These are phyloP conservation scores for Pocillopora verrucosa DNA, from an alignment of 64 coral and sea anemone genomes.

Conservation along the genomic window DNA sequence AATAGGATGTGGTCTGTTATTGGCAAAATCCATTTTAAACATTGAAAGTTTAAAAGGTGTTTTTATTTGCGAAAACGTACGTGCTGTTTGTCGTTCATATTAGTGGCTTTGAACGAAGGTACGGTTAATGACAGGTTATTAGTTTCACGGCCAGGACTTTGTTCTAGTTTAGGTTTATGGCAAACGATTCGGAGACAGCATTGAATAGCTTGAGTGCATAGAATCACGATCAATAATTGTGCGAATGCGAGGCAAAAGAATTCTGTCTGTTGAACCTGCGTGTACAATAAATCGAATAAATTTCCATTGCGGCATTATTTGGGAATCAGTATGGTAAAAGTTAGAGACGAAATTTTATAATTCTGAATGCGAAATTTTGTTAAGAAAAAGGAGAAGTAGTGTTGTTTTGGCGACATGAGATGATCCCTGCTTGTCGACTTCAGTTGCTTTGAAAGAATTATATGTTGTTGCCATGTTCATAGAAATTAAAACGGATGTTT, in stretches of 20 bases:
- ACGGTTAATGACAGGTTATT: background rate
- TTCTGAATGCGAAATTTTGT: background rate
- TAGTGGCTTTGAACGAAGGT: background rate
- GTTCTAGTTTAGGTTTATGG: background rate
- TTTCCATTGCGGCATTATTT: too few species aligned
- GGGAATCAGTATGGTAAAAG: too few species aligned
- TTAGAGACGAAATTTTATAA: too few species aligned
- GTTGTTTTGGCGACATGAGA: background rate
- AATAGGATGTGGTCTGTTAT: background rate
- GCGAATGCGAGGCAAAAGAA: too few species aligned
- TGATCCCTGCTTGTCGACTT: background rate
- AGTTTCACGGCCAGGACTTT: background rate
- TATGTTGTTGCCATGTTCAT: background rate
- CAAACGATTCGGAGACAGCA: background rate
- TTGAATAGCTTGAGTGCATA: background rate
- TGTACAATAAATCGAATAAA: too few species aligned
- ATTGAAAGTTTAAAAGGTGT: background rate
- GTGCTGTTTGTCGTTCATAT: background rate
- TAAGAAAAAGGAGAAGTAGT: background rate
- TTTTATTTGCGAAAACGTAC: background rate
- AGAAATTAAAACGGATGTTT: background rate
- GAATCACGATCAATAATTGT: background rate
- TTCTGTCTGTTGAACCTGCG: too few species aligned
- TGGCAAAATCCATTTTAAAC: slow-evolving; percentile 24
- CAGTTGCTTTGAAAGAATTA: background rate